A percentile compares a stretch with the other conserved stretches of the same genome.
phyloP scores from a whole-genome alignment of 2,113 vertebrate species.

The Cochlearius cochlearius region DNA sequence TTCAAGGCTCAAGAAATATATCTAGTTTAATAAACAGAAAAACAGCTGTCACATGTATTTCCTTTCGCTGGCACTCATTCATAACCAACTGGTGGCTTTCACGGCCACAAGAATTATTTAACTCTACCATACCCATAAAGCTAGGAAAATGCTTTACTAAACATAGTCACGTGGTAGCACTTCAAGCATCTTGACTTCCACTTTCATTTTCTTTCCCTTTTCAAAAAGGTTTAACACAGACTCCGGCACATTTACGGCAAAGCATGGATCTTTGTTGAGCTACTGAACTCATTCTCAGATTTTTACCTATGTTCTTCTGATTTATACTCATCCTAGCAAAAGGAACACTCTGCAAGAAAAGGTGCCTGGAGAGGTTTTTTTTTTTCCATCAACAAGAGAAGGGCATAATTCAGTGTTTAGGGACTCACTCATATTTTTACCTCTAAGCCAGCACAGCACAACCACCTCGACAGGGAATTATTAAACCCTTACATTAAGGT shows the following conservation, averaged over 20 bases:
- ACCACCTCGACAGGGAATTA: background rate
- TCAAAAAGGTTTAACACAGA: background rate
- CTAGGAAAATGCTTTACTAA: background rate
- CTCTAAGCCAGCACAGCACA: background rate
- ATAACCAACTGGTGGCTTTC: slow-evolving; percentile 18
- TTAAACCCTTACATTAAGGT: background rate
- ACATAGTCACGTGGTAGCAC: background rate
- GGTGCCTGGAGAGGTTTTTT: background rate
- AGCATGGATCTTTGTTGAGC: background rate
- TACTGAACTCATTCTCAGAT: background rate
- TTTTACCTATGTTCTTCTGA: background rate
- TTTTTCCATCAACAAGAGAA: background rate
- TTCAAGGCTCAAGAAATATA: slow-evolving; percentile 27
- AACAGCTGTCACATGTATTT: slow-evolving; percentile 55
- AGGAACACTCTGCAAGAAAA: background rate
- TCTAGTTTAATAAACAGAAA: slow-evolving; percentile 54
- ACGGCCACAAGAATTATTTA: background rate
- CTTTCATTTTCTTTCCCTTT: background rate
- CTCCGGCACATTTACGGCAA: too few relatives aligned
- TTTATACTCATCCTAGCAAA: background rate
- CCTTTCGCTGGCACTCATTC: slow-evolving; percentile 61
- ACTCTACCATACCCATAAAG: background rate
- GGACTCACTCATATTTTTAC: background rate
- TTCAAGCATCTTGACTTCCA: background rate
- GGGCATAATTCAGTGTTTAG: background rate